phyloP scores from a whole-genome alignment of 2,113 vertebrate species.

The Zosterops japonicus region DNA sequence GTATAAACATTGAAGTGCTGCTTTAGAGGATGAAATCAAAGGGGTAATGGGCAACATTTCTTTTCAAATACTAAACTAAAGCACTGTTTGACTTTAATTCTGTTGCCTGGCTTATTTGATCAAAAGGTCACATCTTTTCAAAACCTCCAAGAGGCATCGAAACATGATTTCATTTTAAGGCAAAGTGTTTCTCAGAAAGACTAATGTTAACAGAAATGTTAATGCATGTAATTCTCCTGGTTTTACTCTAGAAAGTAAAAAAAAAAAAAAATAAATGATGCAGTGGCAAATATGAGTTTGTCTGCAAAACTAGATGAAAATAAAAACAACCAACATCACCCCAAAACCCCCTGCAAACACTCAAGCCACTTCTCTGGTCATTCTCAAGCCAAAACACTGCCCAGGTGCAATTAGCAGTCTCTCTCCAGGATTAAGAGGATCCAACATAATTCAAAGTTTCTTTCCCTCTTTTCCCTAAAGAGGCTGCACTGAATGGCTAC shows the following conservation, averaged over 20 bases:
- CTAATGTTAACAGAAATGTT: not conserved
- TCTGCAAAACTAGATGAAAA: not conserved
- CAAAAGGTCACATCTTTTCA: not conserved
- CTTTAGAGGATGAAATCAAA: slow-evolving; percentile 5
- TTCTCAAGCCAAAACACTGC: not conserved
- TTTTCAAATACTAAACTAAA: not conserved
- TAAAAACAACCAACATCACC: not conserved
- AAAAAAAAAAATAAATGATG: not conserved
- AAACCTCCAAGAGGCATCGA: not conserved
- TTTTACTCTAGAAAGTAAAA: not conserved
- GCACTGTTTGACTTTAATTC: not conserved
- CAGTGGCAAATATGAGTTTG: not conserved
- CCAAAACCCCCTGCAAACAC: not conserved
- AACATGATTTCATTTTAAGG: not conserved
- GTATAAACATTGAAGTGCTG: not conserved
- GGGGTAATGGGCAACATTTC: not conserved
- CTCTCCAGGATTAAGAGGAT: not conserved
- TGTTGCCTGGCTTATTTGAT: not conserved
- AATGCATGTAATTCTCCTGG: not conserved
- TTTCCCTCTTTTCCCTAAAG: not conserved
- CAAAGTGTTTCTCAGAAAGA: not conserved
- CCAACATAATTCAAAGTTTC: not conserved
- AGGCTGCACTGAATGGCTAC: not conserved
- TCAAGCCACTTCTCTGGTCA: not conserved
- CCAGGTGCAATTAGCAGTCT: not conserved